Evolutionary conservation across 2,113 vertebrate genomes (phyloP).

Genomic region (Labeo rohita): DNA sequence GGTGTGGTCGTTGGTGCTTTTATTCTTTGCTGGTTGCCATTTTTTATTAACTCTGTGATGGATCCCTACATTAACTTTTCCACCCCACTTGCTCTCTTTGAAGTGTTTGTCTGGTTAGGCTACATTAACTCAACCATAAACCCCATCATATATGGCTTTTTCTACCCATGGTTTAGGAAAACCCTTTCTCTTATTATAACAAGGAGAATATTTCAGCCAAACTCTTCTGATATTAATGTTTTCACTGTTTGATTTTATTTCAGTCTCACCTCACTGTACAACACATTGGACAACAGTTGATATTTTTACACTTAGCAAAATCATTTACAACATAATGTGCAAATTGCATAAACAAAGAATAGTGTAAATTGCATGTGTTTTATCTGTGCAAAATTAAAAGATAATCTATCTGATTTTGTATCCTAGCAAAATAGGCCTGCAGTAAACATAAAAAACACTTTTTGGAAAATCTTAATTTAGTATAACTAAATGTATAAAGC

Average conservation of each 20-base stretch:
- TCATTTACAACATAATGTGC: background rate
- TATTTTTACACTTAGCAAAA: background rate
- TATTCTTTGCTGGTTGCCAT: constrained; percentile 63
- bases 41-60: constrained; percentile 55
- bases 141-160: constrained; percentile 64
- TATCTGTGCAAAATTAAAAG: background rate
- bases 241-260: constrained; percentile 26
- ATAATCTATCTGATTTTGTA: background rate
- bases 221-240: constrained; percentile 57
- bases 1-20: constrained; percentile 62
- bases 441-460: background rate
- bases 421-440: background rate
- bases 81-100: constrained; percentile 58
- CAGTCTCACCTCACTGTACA: background rate
- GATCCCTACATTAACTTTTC: constrained; percentile 60
- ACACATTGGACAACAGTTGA: background rate
- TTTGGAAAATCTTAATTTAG: background rate
- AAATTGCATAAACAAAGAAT: background rate
- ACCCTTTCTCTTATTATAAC: constrained; percentile 57
- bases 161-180: constrained; percentile 67
- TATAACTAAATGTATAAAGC: background rate
- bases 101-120: constrained; percentile 61
- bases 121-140: constrained; percentile 65
- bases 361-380: background rate
- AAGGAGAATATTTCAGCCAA: constrained; percentile 56